Evolutionary conservation across 2,113 vertebrate genomes (phyloP).

Genomic region (Epinephelus cyanopodus): DNA sequence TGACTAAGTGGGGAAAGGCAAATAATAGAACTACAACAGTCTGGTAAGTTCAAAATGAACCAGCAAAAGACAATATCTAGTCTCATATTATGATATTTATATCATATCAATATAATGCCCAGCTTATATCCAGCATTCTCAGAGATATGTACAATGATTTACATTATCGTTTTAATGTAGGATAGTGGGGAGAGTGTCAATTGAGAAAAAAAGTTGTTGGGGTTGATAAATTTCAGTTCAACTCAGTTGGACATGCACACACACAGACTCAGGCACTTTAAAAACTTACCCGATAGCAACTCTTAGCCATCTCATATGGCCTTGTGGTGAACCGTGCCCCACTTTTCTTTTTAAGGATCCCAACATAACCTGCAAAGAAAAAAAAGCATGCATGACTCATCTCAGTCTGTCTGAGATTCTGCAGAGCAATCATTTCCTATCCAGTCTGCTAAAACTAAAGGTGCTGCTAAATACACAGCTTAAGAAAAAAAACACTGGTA

Average conservation of each 20-base stretch:
- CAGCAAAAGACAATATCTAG: too few species aligned
- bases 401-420: neutral
- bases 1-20: too few species aligned
- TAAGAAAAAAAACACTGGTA: neutral
- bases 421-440: neutral
- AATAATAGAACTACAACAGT: too few species aligned
- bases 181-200: neutral
- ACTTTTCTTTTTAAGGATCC: conserved; percentile 14
- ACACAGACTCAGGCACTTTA: neutral
- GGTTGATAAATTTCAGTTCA: neutral
- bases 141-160: neutral
- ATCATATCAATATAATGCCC: too few species aligned
- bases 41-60: too few species aligned
- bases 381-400: conserved; percentile 16
- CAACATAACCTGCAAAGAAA: conserved; percentile 50
- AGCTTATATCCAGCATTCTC: too few species aligned
- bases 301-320: neutral
- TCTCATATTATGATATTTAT: too few species aligned
- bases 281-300: conserved; percentile 35
- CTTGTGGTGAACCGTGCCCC: conserved; percentile 14
- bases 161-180: neutral
- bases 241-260: neutral
- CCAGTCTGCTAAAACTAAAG: neutral
- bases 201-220: neutral
- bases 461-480: neutral